These are phyloP conservation scores for Drosophila leontia DNA, from an alignment of 1,140 invertebrate species.

Conservation along the genomic window DNA sequence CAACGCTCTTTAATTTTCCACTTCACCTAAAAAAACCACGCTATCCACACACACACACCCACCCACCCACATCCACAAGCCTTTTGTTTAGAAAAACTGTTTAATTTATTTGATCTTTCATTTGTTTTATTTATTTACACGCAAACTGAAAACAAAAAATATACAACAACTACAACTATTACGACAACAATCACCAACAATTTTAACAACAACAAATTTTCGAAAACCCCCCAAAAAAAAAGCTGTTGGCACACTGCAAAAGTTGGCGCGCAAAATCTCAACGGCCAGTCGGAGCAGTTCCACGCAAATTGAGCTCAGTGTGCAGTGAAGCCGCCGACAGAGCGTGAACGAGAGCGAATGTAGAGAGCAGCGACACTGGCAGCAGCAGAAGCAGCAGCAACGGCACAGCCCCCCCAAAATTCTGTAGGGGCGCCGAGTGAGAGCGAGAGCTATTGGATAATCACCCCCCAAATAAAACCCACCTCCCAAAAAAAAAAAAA, in stretches of 20 bases:
- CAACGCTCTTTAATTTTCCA: slow-evolving; percentile 37
- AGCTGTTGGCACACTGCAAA: slow-evolving; percentile 84
- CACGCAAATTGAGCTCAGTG: slow-evolving; percentile 79
- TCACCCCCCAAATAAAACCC: neutral
- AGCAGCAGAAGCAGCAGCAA: slow-evolving; percentile 40
- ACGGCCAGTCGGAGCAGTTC: slow-evolving; percentile 82
- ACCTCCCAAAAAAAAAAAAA: slow-evolving; percentile 13
- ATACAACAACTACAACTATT: slow-evolving; percentile 37
- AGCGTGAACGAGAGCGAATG: slow-evolving; percentile 40
- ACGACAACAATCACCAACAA: slow-evolving; percentile 44
- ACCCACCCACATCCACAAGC: slow-evolving; percentile 11
- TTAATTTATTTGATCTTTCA: slow-evolving; percentile 73
- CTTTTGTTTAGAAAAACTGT: slow-evolving; percentile 33
- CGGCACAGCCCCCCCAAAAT: slow-evolving; percentile 15
- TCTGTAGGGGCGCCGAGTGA: slow-evolving; percentile 15
- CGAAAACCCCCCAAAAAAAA: slow-evolving; percentile 39
- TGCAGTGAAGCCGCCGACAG: slow-evolving; percentile 56
- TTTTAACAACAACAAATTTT: slow-evolving; percentile 39
- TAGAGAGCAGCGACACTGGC: slow-evolving; percentile 37
- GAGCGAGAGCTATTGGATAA: slow-evolving; percentile 27
- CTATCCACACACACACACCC: slow-evolving; percentile 6
- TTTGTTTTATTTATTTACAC: slow-evolving; percentile 80
- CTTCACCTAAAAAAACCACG: slow-evolving; percentile 1
- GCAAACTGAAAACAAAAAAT: slow-evolving; percentile 57
- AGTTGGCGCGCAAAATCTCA: slow-evolving; percentile 84